Evolutionary conservation across 1,140 invertebrate genomes (phyloP).

Genomic region (Drosophila parvula): DNA sequence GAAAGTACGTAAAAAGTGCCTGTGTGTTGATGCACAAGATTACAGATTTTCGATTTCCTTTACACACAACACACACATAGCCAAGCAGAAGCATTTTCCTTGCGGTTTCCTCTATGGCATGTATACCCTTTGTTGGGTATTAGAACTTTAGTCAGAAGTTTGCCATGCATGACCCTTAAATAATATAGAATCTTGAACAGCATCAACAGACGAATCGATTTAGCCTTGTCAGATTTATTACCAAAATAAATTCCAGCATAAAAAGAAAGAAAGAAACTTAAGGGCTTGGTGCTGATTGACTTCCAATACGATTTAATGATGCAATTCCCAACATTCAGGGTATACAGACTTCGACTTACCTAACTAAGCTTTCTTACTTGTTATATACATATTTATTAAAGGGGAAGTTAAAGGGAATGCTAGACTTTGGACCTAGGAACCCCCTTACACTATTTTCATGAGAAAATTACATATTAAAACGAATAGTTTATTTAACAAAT

Average conservation of each 20-base stretch:
- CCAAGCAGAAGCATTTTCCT: not conserved
- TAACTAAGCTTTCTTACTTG: not conserved
- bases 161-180: not conserved
- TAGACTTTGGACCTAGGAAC: no score
- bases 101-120: not conserved
- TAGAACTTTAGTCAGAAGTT: not conserved
- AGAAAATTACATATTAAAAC: no score
- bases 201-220: no score
- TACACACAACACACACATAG: not conserved
- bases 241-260: no score
- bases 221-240: no score
- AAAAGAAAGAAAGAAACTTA: no score
- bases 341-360: not conserved
- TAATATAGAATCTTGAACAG: no score
- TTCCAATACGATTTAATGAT: not conserved
- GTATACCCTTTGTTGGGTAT: not conserved
- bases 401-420: no score
- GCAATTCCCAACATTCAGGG: not conserved
- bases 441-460: no score
- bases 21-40: constrained; percentile 39
- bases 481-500: no score
- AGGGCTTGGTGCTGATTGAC: not conserved
- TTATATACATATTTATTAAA: not conserved
- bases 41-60: constrained; percentile 39
- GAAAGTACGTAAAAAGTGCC: constrained; percentile 19